Evolutionary conservation across 1,140 invertebrate species (phyloP).

Genomic region (Intoshia linei): DNA sequence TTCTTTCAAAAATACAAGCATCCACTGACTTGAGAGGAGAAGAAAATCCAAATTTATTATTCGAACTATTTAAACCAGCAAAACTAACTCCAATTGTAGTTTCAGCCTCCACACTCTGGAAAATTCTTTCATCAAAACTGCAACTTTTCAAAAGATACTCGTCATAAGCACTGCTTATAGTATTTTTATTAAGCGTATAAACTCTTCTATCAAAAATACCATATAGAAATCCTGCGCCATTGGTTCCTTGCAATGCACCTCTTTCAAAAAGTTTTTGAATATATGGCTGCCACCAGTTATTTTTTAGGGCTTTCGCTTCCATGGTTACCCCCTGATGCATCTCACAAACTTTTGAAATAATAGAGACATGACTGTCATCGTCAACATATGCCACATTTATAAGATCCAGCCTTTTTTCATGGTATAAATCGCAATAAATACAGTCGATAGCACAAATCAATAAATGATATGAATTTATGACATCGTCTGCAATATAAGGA

Average conservation of each 20-base stretch:
- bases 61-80: neutral
- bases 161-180: slow-evolving; percentile 53
- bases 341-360: slow-evolving; percentile 46
- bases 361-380: slow-evolving; percentile 25
- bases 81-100: slow-evolving; percentile 31
- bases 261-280: slow-evolving; percentile 45
- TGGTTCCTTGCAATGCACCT: slow-evolving; percentile 20
- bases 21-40: slow-evolving; percentile 1
- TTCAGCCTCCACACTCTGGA: slow-evolving; percentile 33
- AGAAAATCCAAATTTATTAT: too few species aligned
- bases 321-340: slow-evolving; percentile 40
- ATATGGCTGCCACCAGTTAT: slow-evolving; percentile 46
- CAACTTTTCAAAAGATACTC: slow-evolving; percentile 54
- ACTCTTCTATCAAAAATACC: slow-evolving; percentile 1
- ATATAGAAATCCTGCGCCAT: neutral
- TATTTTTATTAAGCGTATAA: slow-evolving; percentile 31
- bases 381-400: slow-evolving; percentile 30
- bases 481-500: slow-evolving; percentile 43
- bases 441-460: slow-evolving; percentile 58
- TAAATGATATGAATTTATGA: slow-evolving; percentile 69
- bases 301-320: slow-evolving; percentile 56
- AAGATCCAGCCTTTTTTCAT: slow-evolving; percentile 43
- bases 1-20: neutral
- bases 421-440: slow-evolving; percentile 47
- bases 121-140: slow-evolving; percentile 79